Percentiles rank a stretch among this genome's conserved stretches.
Evolutionary conservation across 2,113 vertebrate genomes (phyloP).

Genomic region (Ahaetulla prasina): DNA sequence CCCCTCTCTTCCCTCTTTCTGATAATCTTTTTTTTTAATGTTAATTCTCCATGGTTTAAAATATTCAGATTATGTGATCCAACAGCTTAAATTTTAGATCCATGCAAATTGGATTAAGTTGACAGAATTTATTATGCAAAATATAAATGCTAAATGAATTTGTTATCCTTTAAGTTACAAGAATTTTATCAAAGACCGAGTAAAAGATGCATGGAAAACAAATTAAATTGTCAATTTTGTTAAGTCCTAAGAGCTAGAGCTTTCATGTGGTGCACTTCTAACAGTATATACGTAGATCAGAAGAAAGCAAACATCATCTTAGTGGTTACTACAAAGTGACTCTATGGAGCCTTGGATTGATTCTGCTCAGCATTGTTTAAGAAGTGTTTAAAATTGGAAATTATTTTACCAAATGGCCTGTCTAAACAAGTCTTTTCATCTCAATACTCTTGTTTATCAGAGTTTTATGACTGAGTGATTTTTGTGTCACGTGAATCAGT

Average conservation of each 20-base stretch:
- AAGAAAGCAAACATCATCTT: neutral
- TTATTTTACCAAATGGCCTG: neutral
- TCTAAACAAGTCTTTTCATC: neutral
- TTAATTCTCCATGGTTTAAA: neutral
- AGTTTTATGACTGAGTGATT: neutral
- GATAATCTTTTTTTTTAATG: neutral
- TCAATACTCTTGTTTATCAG: neutral
- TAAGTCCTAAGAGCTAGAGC: neutral
- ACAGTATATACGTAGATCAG: neutral
- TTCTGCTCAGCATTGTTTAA: neutral
- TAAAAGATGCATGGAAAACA: neutral
- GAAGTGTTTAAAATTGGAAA: neutral
- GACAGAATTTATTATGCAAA: neutral
- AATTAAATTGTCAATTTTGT: neutral
- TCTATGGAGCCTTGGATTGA: neutral
- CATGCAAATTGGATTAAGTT: neutral
- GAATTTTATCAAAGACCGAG: neutral
- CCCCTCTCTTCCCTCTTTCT: neutral
- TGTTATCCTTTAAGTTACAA: neutral
- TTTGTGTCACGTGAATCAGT: neutral
- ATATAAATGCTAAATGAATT: neutral
- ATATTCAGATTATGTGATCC: neutral
- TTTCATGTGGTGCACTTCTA: neutral
- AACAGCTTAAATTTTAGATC: neutral
- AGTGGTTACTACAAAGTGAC: neutral